Base-by-base conservation (phyloP, 2,888 invertebrate species). In the Nomada hirtipes region DNA sequence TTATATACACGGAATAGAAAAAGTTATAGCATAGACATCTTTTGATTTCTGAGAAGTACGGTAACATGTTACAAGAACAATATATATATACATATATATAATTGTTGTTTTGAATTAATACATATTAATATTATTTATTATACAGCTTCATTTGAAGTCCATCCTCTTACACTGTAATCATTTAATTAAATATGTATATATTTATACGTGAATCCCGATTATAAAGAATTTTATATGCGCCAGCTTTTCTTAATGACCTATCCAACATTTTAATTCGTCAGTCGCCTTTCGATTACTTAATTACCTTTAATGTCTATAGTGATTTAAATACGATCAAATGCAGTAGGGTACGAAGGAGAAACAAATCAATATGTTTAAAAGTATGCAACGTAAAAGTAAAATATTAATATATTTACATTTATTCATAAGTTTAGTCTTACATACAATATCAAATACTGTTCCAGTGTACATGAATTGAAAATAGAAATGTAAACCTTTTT, bases 21-120 rank as follows among this genome's bases (percentile, higher is more conserved):
- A 23, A 82, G 50, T 83, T 71, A 74, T n/a, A 53, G 26, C 20
- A 26, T 20, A 20, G 13, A 53, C 20, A 57, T 3, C 50, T 55
- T 59, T 76, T 63, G 47, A 57, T 53, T 76, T 68, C 61, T 29
- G 20, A 57, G 26, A 64, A 69, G 20, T 36, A 26, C 44, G 63
- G 29, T 36, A 55, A 71, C 44, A 26, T 71, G 60, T 79, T 64
- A 64, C 52, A 15, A 55, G 69, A 64, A 65, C 29, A 81, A 77
- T 76, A 76, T 73, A 71, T 70, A 47, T 47, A 47, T 47, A 15
- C 36, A 29, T 63, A 52, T 69, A 47, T 53, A 65, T 65, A 65
- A 70, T 57, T 72, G 55, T 81, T 77, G 44, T 76, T 72, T 64
- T 57, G 47, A 29, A 82, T 4, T 29, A n/a, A 70, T 69, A 65